Percentiles rank a stretch among this genome's conserved stretches.
Conservation (phyloP, 2,888 invertebrate genomes). For the Caenorhabditis uteleia region DNA sequence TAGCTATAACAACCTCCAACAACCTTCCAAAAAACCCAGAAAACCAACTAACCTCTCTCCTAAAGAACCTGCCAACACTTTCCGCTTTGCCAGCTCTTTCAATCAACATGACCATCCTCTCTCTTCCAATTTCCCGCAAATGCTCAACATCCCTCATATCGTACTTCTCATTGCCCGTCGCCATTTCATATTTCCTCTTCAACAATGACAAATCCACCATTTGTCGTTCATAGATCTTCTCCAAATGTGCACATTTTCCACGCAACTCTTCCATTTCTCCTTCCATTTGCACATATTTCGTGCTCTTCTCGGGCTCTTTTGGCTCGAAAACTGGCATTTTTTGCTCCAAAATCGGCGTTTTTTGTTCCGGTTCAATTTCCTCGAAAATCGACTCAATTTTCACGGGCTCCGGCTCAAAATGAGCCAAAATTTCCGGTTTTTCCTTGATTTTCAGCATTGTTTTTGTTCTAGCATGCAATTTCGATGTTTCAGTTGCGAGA, state of each 20-base stretch:
- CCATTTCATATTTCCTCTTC: slow-evolving; percentile 24
- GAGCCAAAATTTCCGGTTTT: background rate
- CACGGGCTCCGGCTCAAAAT: background rate
- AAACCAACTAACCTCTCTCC: slow-evolving; percentile 53
- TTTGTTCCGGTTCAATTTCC: no score
- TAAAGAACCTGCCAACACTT: slow-evolving; percentile 47
- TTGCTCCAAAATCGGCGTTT: no score
- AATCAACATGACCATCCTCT: slow-evolving; percentile 36
- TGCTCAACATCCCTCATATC: slow-evolving; percentile 23
- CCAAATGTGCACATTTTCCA: background rate
- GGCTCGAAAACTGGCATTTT: no score
- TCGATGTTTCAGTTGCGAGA: slow-evolving; percentile 9
- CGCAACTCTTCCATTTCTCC: background rate
- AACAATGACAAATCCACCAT: slow-evolving; percentile 42
- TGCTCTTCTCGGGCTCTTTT: background rate
- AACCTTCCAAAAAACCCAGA: background rate
- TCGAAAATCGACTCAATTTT: slow-evolving; percentile 4
- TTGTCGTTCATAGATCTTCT: slow-evolving; percentile 21
- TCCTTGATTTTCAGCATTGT: background rate
- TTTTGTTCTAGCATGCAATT: slow-evolving; percentile 12
- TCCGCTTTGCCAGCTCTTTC: no score
- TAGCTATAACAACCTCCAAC: no score
- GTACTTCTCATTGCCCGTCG: slow-evolving; percentile 7
- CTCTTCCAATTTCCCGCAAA: slow-evolving; percentile 37
- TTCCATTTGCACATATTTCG: background rate